These are phyloP conservation scores for Drosophila aff. DNA, from an alignment of 1,140 invertebrate genomes.

Conservation along the genomic window DNA sequence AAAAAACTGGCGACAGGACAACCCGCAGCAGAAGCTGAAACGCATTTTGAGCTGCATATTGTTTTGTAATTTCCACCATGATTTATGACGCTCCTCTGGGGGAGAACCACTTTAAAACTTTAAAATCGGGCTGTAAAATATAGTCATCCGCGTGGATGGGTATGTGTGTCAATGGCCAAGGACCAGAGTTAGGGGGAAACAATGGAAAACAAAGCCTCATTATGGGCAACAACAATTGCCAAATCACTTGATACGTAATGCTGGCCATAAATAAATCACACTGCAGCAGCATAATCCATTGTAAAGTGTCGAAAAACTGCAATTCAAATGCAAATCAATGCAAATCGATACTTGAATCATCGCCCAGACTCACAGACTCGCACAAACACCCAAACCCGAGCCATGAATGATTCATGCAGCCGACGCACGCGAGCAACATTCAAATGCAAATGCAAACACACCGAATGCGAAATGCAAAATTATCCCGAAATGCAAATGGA, in stretches of 20 bases:
- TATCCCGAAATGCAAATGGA: slow-evolving; percentile 64
- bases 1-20: slow-evolving; percentile 28
- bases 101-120: slow-evolving; percentile 32
- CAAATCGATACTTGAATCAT: slow-evolving; percentile 83
- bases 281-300: slow-evolving; percentile 81
- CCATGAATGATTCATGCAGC: slow-evolving; percentile 78
- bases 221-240: slow-evolving; percentile 61
- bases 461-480: slow-evolving; percentile 56
- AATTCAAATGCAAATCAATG: slow-evolving; percentile 83
- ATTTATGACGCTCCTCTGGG: slow-evolving; percentile 51
- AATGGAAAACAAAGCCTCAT: slow-evolving; percentile 75
- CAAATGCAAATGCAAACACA: slow-evolving; percentile 67
- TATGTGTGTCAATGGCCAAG: slow-evolving; percentile 63
- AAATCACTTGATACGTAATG: slow-evolving; percentile 75
- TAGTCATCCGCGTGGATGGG: slow-evolving; percentile 18
- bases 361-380: slow-evolving; percentile 20
- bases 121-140: slow-evolving; percentile 27
- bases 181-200: slow-evolving; percentile 56
- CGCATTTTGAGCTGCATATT: slow-evolving; percentile 56
- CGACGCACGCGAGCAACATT: slow-evolving; percentile 74
- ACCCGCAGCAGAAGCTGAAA: slow-evolving; percentile 45
- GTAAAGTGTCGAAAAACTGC: slow-evolving; percentile 82
- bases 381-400: slow-evolving; percentile 16
- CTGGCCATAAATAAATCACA: slow-evolving; percentile 79
- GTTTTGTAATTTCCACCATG: slow-evolving; percentile 72